Conservation (phyloP, 2,113 vertebrate genomes). For the Brienomyrus brachyistius region DNA sequence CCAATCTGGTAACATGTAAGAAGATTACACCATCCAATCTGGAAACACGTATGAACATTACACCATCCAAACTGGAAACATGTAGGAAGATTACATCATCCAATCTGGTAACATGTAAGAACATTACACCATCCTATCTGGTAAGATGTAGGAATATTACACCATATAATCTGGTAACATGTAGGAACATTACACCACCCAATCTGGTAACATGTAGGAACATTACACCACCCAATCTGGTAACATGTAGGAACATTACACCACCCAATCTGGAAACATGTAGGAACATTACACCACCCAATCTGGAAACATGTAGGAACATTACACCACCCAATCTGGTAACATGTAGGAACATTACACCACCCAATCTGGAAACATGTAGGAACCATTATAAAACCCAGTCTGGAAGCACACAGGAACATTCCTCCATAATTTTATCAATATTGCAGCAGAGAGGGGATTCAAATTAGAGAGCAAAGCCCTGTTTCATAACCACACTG, state of each 20-base stretch:
- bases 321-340: background rate
- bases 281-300: background rate
- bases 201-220: background rate
- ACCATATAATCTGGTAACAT: background rate
- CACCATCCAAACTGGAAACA: background rate
- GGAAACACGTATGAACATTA: background rate
- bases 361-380: background rate
- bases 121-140: background rate
- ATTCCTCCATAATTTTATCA: constrained; percentile 14
- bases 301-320: background rate
- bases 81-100: background rate
- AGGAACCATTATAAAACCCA: background rate
- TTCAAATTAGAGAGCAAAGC: constrained; percentile 27
- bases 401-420: background rate
- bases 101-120: background rate
- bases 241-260: background rate
- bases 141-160: background rate
- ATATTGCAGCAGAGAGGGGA: constrained; percentile 14
- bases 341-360: background rate
- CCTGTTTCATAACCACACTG: constrained; percentile 16
- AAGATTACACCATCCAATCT: background rate
- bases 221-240: background rate
- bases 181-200: background rate
- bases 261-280: background rate
- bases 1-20: background rate